These are phyloP conservation scores for Drosophila hydei DNA, from an alignment of 1,140 invertebrate genomes.

Conservation along the genomic window DNA sequence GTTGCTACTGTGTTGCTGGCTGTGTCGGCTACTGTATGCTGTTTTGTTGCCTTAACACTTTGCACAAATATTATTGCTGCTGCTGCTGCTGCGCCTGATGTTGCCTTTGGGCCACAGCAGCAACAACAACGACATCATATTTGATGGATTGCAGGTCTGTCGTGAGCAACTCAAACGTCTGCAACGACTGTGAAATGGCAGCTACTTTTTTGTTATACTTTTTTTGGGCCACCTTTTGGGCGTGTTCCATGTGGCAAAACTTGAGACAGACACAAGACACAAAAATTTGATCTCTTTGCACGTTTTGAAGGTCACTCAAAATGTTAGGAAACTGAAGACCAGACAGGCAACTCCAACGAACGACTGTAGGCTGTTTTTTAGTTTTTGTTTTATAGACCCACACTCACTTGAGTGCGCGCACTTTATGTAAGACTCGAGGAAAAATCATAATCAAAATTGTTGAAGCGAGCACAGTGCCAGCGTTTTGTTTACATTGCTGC, in stretches of 20 bases:
- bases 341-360: not conserved
- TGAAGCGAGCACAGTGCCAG: conserved; percentile 11
- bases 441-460: conserved; percentile 26
- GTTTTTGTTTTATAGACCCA: conserved; percentile 21
- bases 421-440: conserved; percentile 53
- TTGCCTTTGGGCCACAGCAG: conserved; percentile 41
- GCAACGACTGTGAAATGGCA: conserved; percentile 5
- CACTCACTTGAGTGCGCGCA: conserved; percentile 43
- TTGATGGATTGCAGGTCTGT: conserved; percentile 73
- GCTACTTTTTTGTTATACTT: conserved; percentile 13
- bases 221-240: conserved; percentile 19
- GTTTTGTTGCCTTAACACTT: conserved; percentile 73
- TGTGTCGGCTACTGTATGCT: conserved; percentile 68
- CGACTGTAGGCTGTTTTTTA: not conserved
- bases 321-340: not conserved
- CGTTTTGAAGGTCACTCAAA: conserved; percentile 35
- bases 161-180: conserved; percentile 46
- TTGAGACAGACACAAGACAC: not conserved
- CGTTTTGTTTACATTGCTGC: conserved; percentile 24
- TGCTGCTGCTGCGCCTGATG: conserved; percentile 12
- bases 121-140: conserved; percentile 29
- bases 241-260: conserved; percentile 8
- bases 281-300: conserved; percentile 29
- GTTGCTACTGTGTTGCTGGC: conserved; percentile 16
- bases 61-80: conserved; percentile 73